These are phyloP conservation scores for Benthosema pterotum DNA, from an alignment of 2,797 vertebrate species.

Conservation along the genomic window DNA sequence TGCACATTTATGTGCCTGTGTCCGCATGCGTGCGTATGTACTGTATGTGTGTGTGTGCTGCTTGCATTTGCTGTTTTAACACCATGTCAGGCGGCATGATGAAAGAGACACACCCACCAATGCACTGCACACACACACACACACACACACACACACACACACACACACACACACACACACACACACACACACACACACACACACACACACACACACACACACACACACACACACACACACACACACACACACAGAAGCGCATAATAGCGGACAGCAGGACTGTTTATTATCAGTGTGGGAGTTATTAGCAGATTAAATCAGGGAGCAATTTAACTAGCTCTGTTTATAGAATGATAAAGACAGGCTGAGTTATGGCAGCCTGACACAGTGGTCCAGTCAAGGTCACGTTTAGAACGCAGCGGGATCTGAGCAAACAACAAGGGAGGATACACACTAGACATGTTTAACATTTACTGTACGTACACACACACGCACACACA, in stretches of 20 bases:
- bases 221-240: not conserved
- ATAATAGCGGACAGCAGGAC: conserved; percentile 13
- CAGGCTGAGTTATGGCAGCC: conserved; percentile 61
- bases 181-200: conserved; percentile 13
- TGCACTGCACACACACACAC: no score
- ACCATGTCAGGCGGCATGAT: conserved; percentile 1
- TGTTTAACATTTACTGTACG: not conserved
- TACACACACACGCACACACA: conserved; percentile 24
- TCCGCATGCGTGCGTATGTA: no score
- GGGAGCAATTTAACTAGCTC: conserved; percentile 50
- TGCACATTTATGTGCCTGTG: not conserved
- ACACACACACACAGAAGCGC: not conserved
- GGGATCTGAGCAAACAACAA: conserved; percentile 40
- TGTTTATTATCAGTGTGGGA: conserved; percentile 41
- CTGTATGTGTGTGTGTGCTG: no score
- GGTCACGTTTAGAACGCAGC: conserved; percentile 62
- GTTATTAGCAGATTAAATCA: conserved; percentile 66
- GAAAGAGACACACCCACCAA: conserved; percentile 1
- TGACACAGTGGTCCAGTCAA: conserved; percentile 69
- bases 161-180: not conserved
- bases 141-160: not conserved
- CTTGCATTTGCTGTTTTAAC: no score
- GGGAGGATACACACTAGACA: conserved; percentile 16
- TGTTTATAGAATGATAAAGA: conserved; percentile 69
- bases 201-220: conserved; percentile 14